Evolutionary conservation across 2,888 invertebrate genomes (phyloP), one percentile per base, ranked within the genome.

Genomic region (Cerceris ruficornis): DNA sequence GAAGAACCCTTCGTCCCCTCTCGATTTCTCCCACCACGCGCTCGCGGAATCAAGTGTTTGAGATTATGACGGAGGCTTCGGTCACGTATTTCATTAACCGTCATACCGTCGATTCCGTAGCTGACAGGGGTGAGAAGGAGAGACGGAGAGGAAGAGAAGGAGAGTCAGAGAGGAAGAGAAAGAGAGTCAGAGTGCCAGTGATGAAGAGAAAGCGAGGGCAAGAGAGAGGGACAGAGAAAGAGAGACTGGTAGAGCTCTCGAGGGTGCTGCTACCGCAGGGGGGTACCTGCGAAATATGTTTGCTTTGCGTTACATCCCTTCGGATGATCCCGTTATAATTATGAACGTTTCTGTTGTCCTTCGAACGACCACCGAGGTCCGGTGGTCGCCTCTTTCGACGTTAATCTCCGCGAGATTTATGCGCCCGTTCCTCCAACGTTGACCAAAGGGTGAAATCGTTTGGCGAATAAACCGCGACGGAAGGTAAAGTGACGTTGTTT

Each of bases 11-110:
- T 77, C 69, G 74, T 43, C 60, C 73, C 28, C 71, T 71, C 81
- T 83, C 81, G 74, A 83, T 79, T 76, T 73, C 83, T 66, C 59
- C 65, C 74, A 46, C 57, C 73, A 78, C 73, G 67, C 78, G 72
- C 76, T 80, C 81, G 82, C 80, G 87, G 87, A 91, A 91, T 91
- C 92, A 90, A 92, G 91, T 90, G 91, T 91, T 91, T 90, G 90
- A 91, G 92, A 91, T 92, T 92, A 92, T 92, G 92, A 91, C 90
- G 88, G 84, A 89, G 87, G 89, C 88, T 90, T 88, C 90, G 92
- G 92, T 92, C 92, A 92, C 92, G 92, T 92, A 92, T 92, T 92
- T 92, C 92, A 92, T 92, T 92, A 92, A 91, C 90, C 90, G 88
- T 88, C 89, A 88, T 85, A 86, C 87, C 87, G 73, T 84, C 81